Evolutionary conservation across 2,888 invertebrate genomes (phyloP).

Genomic region (Dioctria rufipes): DNA sequence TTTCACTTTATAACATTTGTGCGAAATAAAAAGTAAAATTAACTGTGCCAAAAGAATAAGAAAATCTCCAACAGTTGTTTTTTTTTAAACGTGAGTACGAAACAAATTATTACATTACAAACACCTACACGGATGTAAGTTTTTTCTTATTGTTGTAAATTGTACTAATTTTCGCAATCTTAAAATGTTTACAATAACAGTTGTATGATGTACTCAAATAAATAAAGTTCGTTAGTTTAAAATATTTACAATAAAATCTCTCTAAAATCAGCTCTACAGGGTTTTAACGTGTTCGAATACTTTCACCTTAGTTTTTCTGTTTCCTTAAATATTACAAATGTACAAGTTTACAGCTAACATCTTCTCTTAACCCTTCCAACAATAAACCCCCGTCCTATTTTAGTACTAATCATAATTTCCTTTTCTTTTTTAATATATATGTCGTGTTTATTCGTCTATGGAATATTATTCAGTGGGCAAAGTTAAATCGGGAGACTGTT

Average conservation of each 20-base stretch:
- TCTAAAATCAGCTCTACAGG: conserved; percentile 26
- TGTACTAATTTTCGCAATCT: conserved; percentile 35
- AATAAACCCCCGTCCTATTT: background rate
- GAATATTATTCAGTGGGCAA: conserved; percentile 42
- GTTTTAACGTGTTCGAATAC: conserved; percentile 9
- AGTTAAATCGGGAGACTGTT: conserved; percentile 64
- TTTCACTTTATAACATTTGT: conserved; percentile 4
- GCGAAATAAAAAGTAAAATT: conserved; percentile 4
- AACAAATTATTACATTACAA: background rate
- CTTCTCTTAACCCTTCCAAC: background rate
- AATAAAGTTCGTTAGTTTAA: conserved; percentile 33
- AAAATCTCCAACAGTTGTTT: background rate
- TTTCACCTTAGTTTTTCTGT: conserved; percentile 17
- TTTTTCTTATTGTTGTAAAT: conserved; percentile 33
- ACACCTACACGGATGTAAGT: background rate
- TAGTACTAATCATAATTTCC: background rate
- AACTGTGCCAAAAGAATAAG: background rate
- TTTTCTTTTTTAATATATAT: background rate
- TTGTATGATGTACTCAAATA: conserved; percentile 32
- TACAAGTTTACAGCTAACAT: conserved; percentile 38
- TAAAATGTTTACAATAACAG: conserved; percentile 27
- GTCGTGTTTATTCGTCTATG: conserved; percentile 2
- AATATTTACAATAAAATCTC: conserved; percentile 44
- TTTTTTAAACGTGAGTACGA: background rate
- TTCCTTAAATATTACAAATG: conserved; percentile 23